These are phyloP conservation scores for Gasterosteus nipponicus DNA, from an alignment of 2,113 vertebrate species.

Conservation along the genomic window DNA sequence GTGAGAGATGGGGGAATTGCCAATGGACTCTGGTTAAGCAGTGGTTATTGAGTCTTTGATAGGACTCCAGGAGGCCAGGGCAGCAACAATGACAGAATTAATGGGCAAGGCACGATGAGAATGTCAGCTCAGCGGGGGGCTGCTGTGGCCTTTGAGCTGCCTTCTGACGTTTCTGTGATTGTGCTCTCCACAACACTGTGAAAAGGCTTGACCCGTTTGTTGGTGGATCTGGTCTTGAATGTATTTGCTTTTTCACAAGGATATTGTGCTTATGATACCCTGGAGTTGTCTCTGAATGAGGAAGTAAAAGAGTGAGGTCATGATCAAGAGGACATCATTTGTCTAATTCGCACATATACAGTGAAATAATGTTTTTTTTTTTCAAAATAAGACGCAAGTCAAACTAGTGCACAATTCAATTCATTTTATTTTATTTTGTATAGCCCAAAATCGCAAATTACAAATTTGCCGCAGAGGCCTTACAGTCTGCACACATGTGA, in stretches of 20 bases:
- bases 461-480: too few species aligned
- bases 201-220: slow-evolving; percentile 73
- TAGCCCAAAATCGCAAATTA: too few species aligned
- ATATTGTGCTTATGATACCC: slow-evolving; percentile 42
- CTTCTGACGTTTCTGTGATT: slow-evolving; percentile 73
- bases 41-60: slow-evolving; percentile 84
- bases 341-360: not conserved
- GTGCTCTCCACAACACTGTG: slow-evolving; percentile 68
- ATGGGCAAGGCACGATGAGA: slow-evolving; percentile 83
- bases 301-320: slow-evolving; percentile 20
- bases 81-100: slow-evolving; percentile 85
- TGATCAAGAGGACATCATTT: slow-evolving; percentile 27
- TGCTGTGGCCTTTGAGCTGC: slow-evolving; percentile 77
- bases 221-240: slow-evolving; percentile 59
- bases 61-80: slow-evolving; percentile 81
- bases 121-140: slow-evolving; percentile 81
- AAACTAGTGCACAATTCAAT: not conserved
- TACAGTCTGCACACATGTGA: too few species aligned
- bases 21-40: slow-evolving; percentile 81
- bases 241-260: slow-evolving; percentile 30
- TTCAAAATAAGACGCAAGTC: not conserved
- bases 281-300: slow-evolving; percentile 38
- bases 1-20: slow-evolving; percentile 58
- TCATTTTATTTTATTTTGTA: too few species aligned
- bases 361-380: not conserved